Evolutionary conservation across 1,140 invertebrate species (phyloP), one percentile per base, ranked within the genome.

Genomic region (Archivesica marissinica): DNA sequence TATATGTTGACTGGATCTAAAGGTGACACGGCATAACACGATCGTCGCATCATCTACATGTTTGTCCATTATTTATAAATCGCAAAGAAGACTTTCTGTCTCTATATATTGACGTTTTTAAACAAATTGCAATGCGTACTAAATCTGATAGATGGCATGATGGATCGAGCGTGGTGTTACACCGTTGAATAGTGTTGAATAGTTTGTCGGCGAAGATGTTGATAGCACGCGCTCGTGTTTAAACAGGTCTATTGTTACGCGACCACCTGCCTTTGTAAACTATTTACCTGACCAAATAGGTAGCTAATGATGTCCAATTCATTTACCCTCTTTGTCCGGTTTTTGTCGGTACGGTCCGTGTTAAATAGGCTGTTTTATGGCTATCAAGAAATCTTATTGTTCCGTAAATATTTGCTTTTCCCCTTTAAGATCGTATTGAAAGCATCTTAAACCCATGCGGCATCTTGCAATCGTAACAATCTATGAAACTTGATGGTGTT

Each of bases 261-360:
- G 7, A 76, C 74, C 74, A 59, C 74, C 74, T 76, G 74, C 74
- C 74, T 50, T 59, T 76, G 56, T 1, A 76, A 76, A 76, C 56
- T 76, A 76, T 76, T 76, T 76, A 59, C 33, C n/a, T 59, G 74
- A 56, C 54, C 74, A 76, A 74, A 76, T 76, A 76, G 41, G 39
- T n/a, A 38, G 56, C 59, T 76, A 76, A 76, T 76, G 74, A 76
- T 59, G 74, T 30, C 74, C 74, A 59, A 1, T 25, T 44, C 41
- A 47, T 72, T 59, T 33, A 30, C 28, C 11, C 9, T 33, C 74
- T 76, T 76, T 76, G 74, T 76, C 74, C 74, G 17, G 44, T 59
- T 4, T 35, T 56, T 56, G 52, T 76, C 68, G 41, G 74, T 39
- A 56, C 59, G 33, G 28, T 39, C 39, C 59, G 47, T 56, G 47